phyloP scores from a whole-genome alignment of 2,888 invertebrate genomes.

The Hydropsyche betteni region DNA sequence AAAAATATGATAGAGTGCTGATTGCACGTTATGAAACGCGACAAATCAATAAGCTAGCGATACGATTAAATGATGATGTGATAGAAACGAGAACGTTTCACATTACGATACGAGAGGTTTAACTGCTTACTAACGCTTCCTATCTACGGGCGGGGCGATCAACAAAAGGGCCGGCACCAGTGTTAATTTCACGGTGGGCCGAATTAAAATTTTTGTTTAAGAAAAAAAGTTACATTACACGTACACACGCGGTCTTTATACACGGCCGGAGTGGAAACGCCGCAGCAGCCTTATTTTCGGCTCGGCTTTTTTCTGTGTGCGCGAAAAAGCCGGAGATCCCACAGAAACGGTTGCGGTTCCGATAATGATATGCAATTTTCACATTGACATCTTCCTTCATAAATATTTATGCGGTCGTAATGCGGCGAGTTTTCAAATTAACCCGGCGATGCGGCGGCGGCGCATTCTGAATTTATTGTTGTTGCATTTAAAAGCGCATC shows the following conservation, averaged over 20 bases:
- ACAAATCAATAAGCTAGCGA: too few species aligned
- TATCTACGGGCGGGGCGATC: constrained; percentile 55
- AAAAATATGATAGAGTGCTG: too few species aligned
- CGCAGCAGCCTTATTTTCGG: too few species aligned
- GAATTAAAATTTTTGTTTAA: constrained; percentile 67
- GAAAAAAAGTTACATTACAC: constrained; percentile 46
- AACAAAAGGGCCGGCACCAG: constrained; percentile 63
- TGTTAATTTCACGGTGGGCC: constrained; percentile 68
- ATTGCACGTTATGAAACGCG: too few species aligned
- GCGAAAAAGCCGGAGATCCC: neutral
- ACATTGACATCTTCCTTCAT: neutral
- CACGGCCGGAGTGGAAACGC: neutral
- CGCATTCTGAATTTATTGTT: constrained; percentile 4
- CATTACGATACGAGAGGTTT: neutral
- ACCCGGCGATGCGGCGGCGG: neutral
- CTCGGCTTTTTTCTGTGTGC: neutral
- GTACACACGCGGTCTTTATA: constrained; percentile 29
- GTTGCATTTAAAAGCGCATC: constrained; percentile 5
- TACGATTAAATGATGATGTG: neutral
- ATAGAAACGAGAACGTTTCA: neutral
- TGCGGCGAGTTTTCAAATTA: constrained; percentile 11
- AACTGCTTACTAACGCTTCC: constrained; percentile 37
- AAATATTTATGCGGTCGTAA: constrained; percentile 3
- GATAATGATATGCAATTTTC: constrained; percentile 4
- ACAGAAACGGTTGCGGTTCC: neutral